These are phyloP conservation scores for Catagonus wagneri DNA, from an alignment of 2,113 vertebrate genomes.

Conservation along the genomic window DNA sequence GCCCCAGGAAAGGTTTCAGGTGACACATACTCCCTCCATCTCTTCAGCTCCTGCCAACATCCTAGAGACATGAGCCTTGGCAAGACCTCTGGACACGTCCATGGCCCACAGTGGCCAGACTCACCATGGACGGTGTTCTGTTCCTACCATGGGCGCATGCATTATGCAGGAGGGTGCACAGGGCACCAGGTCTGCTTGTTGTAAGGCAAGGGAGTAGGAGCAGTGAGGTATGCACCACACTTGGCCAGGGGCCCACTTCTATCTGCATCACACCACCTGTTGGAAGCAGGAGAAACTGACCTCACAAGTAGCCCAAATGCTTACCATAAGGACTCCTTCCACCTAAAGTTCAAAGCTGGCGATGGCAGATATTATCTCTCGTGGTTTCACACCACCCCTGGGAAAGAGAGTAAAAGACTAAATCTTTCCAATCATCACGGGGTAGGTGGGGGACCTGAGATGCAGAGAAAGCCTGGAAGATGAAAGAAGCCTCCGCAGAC, in stretches of 20 bases:
- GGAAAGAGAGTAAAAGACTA: not conserved
- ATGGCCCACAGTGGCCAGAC: conserved; percentile 30
- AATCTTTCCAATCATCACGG: accelerated
- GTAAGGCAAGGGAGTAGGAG: conserved; percentile 14
- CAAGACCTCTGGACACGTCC: not conserved
- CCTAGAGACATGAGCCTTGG: conserved; percentile 51
- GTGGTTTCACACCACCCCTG: not conserved
- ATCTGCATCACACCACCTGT: not conserved
- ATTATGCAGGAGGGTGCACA: conserved; percentile 56
- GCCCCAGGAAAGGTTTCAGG: conserved; percentile 23
- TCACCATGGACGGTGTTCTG: not conserved
- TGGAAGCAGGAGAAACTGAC: not conserved
- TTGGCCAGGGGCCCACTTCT: conserved; percentile 23
- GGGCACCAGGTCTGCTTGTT: not conserved
- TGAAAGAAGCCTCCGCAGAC: not conserved
- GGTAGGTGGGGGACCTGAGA: not conserved
- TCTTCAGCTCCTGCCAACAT: conserved; percentile 46
- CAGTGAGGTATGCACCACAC: not conserved
- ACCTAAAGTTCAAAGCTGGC: not conserved
- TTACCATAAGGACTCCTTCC: not conserved
- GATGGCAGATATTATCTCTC: not conserved
- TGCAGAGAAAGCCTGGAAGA: not conserved
- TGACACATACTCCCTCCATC: not conserved
- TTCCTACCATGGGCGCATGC: conserved; percentile 34
- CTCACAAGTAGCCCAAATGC: not conserved